These are phyloP conservation scores for Aptenodytes patagonicus DNA, from an alignment of 2,113 vertebrate species.

Conservation along the genomic window DNA sequence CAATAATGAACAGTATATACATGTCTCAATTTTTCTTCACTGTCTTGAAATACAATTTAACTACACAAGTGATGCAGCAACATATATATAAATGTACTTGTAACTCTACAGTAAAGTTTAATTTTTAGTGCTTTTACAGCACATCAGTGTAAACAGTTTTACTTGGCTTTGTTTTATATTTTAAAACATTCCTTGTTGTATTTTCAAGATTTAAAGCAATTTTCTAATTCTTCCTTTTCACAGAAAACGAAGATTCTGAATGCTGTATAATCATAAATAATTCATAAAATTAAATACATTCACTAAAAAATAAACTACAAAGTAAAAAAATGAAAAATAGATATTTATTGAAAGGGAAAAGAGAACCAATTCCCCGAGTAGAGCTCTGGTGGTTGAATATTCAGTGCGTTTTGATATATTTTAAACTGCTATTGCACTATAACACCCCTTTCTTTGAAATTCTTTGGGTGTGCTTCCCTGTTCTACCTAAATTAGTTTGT, in stretches of 20 bases:
- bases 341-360: conserved; percentile 99
- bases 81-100: conserved; percentile 89
- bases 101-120: conserved; percentile 93
- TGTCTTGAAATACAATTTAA: conserved; percentile 85
- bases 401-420: conserved; percentile 97
- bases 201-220: conserved; percentile 98
- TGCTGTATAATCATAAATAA: conserved; percentile 99
- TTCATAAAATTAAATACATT: conserved; percentile 99
- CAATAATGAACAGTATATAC: conserved; percentile 99
- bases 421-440: conserved; percentile 98
- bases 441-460: conserved; percentile 91
- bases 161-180: conserved; percentile 99
- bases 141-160: conserved; percentile 99
- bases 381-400: conserved; percentile 96
- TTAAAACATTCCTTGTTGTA: conserved; percentile 96
- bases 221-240: conserved; percentile 99
- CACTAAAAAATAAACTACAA: conserved; percentile 99
- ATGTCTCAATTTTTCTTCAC: conserved; percentile 84
- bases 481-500: conserved; percentile 89
- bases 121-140: conserved; percentile 88
- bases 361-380: conserved; percentile 86
- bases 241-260: conserved; percentile 99
- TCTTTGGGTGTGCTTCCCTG: conserved; percentile 96
- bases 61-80: conserved; percentile 87
- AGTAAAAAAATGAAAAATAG: conserved; percentile 88